Conservation (phyloP, 2,888 invertebrate genomes). For the Metopia argyrocephala region DNA sequence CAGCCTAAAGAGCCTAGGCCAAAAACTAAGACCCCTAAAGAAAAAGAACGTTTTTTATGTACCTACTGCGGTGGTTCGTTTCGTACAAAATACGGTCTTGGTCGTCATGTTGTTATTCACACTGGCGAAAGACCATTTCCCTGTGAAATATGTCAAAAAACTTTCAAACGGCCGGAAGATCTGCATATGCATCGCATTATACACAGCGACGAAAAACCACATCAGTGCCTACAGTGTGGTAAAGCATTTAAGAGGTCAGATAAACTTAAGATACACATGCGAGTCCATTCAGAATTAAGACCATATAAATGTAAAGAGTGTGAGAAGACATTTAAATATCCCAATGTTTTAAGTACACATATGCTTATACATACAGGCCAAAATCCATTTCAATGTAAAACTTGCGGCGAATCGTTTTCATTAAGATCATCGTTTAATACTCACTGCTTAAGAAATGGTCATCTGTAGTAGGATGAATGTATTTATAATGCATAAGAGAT, state of each 20-base stretch:
- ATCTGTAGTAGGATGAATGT: slow-evolving; percentile 33
- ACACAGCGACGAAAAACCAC: slow-evolving; percentile 70
- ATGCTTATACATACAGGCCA: slow-evolving; percentile 80
- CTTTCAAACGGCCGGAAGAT: slow-evolving; percentile 82
- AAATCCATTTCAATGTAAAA: slow-evolving; percentile 59
- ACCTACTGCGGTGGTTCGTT: slow-evolving; percentile 55
- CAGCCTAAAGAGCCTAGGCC: slow-evolving; percentile 35
- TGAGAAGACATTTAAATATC: slow-evolving; percentile 82
- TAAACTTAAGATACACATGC: slow-evolving; percentile 69
- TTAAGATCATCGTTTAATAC: slow-evolving; percentile 56
- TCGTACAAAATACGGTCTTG: slow-evolving; percentile 47
- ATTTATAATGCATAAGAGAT: background rate
- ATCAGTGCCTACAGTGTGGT: slow-evolving; percentile 68
- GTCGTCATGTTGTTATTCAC: slow-evolving; percentile 78
- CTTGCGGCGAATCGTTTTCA: slow-evolving; percentile 59
- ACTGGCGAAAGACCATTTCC: slow-evolving; percentile 79
- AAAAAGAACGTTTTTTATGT: slow-evolving; percentile 53
- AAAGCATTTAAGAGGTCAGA: slow-evolving; percentile 71
- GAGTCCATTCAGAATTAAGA: slow-evolving; percentile 68
- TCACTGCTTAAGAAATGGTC: slow-evolving; percentile 60
- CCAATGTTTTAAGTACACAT: slow-evolving; percentile 83
- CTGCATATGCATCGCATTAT: slow-evolving; percentile 83
- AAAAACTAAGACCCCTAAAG: slow-evolving; percentile 33
- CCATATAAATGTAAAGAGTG: slow-evolving; percentile 82
- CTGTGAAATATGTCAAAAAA: slow-evolving; percentile 73